Percentiles rank a stretch among this genome's conserved stretches.
These are phyloP conservation scores for Passer domesticus DNA, from an alignment of 2,113 vertebrate species.

Conservation along the genomic window DNA sequence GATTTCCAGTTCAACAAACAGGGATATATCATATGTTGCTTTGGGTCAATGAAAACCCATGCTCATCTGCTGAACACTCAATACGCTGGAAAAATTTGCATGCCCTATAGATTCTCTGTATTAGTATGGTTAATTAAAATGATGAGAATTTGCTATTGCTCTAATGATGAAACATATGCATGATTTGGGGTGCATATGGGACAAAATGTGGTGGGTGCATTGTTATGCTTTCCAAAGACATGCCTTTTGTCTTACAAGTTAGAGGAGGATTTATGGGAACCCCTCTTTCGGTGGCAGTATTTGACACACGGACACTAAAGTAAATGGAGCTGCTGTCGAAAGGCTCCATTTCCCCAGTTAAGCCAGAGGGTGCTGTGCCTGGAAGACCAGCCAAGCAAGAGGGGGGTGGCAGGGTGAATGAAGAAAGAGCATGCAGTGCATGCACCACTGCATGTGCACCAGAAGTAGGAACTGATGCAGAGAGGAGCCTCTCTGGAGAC, in stretches of 20 bases:
- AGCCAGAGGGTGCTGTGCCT: constrained; percentile 27
- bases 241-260: background rate
- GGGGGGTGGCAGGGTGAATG: background rate
- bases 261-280: background rate
- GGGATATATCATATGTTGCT: constrained; percentile 35
- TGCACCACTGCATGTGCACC: background rate
- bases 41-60: constrained; percentile 56
- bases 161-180: constrained; percentile 32
- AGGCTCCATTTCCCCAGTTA: background rate
- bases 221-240: background rate
- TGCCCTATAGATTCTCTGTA: constrained; percentile 27
- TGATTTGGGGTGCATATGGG: background rate
- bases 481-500: background rate
- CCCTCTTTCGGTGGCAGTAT: background rate
- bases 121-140: constrained; percentile 54
- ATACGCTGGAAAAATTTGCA: constrained; percentile 41
- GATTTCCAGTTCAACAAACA: constrained; percentile 58
- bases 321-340: constrained; percentile 17
- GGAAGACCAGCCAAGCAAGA: background rate
- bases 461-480: background rate
- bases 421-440: constrained; percentile 1
- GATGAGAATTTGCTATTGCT: constrained; percentile 19
- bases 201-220: background rate
- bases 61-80: background rate
- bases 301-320: background rate